phyloP scores from a whole-genome alignment of 2,113 vertebrate genomes.

The Phyllostomus discolor region DNA sequence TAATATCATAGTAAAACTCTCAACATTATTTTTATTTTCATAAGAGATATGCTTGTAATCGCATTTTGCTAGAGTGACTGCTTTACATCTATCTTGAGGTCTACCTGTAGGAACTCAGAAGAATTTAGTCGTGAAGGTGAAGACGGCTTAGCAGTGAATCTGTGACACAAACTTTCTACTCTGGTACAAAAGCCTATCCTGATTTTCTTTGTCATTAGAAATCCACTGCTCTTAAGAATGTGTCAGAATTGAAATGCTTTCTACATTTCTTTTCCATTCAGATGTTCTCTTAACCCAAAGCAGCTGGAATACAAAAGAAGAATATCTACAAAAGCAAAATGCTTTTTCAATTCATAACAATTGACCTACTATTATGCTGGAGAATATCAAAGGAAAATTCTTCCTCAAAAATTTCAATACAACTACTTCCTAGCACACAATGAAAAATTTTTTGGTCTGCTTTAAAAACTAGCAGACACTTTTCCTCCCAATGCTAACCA shows the following conservation, averaged over 20 bases:
- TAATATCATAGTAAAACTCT: background rate
- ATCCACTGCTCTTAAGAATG: background rate
- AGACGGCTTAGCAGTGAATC: background rate
- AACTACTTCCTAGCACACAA: background rate
- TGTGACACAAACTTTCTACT: background rate
- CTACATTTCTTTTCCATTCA: background rate
- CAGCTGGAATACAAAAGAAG: background rate
- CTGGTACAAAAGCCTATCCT: background rate
- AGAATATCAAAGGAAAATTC: conserved; percentile 36
- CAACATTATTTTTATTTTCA: background rate
- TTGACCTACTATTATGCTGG: background rate
- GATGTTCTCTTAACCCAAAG: background rate
- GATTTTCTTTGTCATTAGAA: conserved; percentile 15
- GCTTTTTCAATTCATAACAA: background rate
- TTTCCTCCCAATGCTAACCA: background rate
- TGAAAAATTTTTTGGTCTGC: background rate
- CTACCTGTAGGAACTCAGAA: background rate
- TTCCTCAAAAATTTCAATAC: background rate
- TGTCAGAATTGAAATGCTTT: background rate
- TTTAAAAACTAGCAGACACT: background rate
- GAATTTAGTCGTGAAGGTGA: background rate
- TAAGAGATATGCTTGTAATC: background rate
- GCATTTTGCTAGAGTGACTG: background rate
- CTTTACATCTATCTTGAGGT: background rate
- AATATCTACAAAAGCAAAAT: background rate